These are phyloP conservation scores for Tiliacea citrago DNA, from an alignment of 2,888 invertebrate species.

Conservation along the genomic window DNA sequence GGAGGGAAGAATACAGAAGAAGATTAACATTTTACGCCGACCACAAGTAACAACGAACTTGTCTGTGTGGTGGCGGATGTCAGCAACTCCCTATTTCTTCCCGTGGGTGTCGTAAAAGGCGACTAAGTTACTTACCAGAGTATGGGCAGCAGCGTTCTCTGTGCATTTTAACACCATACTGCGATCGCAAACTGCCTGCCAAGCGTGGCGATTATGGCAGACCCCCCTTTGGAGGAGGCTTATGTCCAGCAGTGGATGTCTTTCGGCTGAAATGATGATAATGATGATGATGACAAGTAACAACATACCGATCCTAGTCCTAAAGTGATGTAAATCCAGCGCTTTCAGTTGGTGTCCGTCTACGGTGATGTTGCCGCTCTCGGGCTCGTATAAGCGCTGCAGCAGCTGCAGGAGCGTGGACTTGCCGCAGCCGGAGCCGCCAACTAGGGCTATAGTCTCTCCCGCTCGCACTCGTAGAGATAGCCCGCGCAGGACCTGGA, in stretches of 20 bases:
- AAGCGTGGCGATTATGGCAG: too few species aligned
- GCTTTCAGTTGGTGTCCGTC: constrained; percentile 92
- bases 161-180: too few species aligned
- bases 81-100: too few species aligned
- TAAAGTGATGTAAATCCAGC: constrained; percentile 90
- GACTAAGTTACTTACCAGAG: too few species aligned
- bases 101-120: too few species aligned
- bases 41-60: constrained; percentile 36
- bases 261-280: too few species aligned
- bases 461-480: constrained; percentile 91
- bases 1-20: background rate
- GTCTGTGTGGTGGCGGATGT: too few species aligned
- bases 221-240: too few species aligned
- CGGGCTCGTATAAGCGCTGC: constrained; percentile 93
- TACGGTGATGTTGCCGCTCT: constrained; percentile 89
- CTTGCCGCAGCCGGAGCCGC: constrained; percentile 95
- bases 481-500: constrained; percentile 92
- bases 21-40: background rate
- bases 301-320: constrained; percentile 81
- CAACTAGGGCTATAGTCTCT: constrained; percentile 94
- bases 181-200: too few species aligned
- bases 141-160: too few species aligned
- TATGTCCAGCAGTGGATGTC: too few species aligned
- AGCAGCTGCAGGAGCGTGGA: constrained; percentile 94
- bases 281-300: too few species aligned